Evolutionary conservation across 2,797 vertebrate species (phyloP).

Genomic region (Amblyopsis hoosieri): DNA sequence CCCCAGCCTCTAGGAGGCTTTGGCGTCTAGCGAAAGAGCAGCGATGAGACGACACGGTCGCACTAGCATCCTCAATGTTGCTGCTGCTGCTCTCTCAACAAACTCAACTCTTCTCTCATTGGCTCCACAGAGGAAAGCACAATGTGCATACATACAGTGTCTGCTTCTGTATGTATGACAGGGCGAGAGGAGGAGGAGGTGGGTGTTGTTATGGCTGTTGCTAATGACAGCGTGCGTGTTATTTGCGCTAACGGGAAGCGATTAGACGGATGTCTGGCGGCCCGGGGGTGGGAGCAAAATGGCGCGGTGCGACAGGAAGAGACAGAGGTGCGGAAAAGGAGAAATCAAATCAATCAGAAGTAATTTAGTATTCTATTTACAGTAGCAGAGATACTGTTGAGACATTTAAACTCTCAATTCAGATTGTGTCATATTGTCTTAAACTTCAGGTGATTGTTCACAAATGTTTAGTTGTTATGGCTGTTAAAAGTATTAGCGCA

Average conservation of each 20-base stretch:
- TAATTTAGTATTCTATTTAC: too few species aligned
- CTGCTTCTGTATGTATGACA: conserved; percentile 20
- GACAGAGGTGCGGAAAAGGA: background rate
- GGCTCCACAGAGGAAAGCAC: too few species aligned
- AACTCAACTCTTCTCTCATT: conserved; percentile 29
- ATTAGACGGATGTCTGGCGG: conserved; percentile 61
- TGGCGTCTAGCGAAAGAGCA: conserved; percentile 58
- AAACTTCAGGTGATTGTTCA: too few species aligned
- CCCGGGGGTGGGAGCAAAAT: conserved; percentile 18
- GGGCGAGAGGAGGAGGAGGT: conserved; percentile 11
- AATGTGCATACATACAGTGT: conserved; percentile 5
- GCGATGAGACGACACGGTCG: conserved; percentile 54
- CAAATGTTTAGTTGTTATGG: too few species aligned
- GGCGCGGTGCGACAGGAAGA: background rate
- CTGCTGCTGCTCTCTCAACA: conserved; percentile 52
- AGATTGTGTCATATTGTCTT: too few species aligned
- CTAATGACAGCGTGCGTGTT: conserved; percentile 28
- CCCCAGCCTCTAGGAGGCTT: conserved; percentile 50
- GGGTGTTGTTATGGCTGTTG: conserved; percentile 16
- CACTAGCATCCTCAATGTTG: background rate
- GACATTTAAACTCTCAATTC: too few species aligned
- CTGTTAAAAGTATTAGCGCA: too few species aligned
- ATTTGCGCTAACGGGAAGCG: conserved; percentile 28
- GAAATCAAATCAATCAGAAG: too few species aligned
- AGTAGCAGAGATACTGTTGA: too few species aligned